Conservation (phyloP, 1,140 invertebrate genomes). For the Zaprionus davidi region DNA sequence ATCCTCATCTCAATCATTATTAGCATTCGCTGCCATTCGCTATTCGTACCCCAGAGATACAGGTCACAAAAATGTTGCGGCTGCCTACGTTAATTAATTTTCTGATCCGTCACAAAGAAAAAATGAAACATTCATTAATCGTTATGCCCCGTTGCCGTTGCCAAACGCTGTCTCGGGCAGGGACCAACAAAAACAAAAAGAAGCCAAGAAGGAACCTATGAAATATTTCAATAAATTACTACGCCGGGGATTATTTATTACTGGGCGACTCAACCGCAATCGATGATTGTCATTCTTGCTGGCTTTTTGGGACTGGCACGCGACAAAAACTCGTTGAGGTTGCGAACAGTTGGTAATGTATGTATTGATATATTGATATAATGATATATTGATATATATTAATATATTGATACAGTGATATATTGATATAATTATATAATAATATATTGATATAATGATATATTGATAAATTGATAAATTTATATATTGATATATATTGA, state of each 20-base stretch:
- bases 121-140: slow-evolving; percentile 41
- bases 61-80: slow-evolving; percentile 23
- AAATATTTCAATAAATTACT: slow-evolving; percentile 28
- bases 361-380: neutral
- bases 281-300: slow-evolving; percentile 3
- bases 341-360: neutral
- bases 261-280: slow-evolving; percentile 12
- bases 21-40: neutral
- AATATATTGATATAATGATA: too few species aligned
- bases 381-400: too few species aligned
- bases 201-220: neutral
- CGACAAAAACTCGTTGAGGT: neutral
- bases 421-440: too few species aligned
- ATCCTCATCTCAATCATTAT: neutral
- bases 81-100: slow-evolving; percentile 37
- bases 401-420: neutral
- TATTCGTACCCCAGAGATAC: slow-evolving; percentile 22
- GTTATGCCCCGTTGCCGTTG: slow-evolving; percentile 31
- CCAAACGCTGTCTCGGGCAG: slow-evolving; percentile 13
- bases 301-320: slow-evolving; percentile 16
- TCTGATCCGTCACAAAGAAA: slow-evolving; percentile 31
- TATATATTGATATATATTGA: neutral
- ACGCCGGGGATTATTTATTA: slow-evolving; percentile 24
- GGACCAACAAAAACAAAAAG: neutral
- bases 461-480: neutral